phyloP scores from a whole-genome alignment of 2,113 vertebrate genomes.

The Trichomycterus rosablanca region DNA sequence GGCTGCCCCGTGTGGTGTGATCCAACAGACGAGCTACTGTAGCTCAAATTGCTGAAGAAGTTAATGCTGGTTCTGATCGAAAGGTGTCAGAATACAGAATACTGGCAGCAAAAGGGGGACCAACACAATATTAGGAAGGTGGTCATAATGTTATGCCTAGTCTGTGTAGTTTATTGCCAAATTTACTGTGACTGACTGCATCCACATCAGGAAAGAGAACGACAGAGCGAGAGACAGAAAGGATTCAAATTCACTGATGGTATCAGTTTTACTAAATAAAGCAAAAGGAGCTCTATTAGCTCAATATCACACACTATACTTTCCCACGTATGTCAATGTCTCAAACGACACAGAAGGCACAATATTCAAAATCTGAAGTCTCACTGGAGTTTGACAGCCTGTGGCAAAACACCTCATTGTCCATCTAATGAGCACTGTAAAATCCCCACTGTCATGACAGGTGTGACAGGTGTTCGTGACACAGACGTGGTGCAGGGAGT shows the following conservation, averaged over 20 bases:
- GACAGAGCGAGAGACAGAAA: slow-evolving; percentile 46
- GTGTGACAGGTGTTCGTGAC: slow-evolving; percentile 26
- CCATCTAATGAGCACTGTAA: slow-evolving; percentile 25
- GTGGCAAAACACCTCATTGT: slow-evolving; percentile 11
- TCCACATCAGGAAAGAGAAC: slow-evolving; percentile 41
- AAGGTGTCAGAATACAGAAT: too few relatives aligned
- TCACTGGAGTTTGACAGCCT: slow-evolving; percentile 13
- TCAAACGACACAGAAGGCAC: slow-evolving; percentile 41
- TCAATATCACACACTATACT: slow-evolving; percentile 50
- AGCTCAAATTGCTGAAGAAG: too few relatives aligned
- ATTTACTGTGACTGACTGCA: slow-evolving; percentile 60
- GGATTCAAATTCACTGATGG: too few relatives aligned
- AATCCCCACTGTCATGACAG: slow-evolving; percentile 20
- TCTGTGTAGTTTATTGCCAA: too few relatives aligned
- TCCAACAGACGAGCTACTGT: too few relatives aligned
- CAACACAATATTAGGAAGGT: too few relatives aligned
- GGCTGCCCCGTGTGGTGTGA: too few relatives aligned
- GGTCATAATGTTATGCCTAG: too few relatives aligned
- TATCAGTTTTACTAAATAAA: slow-evolving; percentile 68
- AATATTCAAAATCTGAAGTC: slow-evolving; percentile 25
- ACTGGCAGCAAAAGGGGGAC: too few relatives aligned
- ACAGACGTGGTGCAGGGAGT: background rate
- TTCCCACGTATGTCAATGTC: slow-evolving; percentile 34
- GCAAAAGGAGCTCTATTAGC: slow-evolving; percentile 50
- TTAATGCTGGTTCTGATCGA: too few relatives aligned